Percentiles rank a stretch among this genome's conserved stretches.
Evolutionary conservation across 1,140 invertebrate genomes (phyloP).

Genomic region (Dufourea novaeangliae): DNA sequence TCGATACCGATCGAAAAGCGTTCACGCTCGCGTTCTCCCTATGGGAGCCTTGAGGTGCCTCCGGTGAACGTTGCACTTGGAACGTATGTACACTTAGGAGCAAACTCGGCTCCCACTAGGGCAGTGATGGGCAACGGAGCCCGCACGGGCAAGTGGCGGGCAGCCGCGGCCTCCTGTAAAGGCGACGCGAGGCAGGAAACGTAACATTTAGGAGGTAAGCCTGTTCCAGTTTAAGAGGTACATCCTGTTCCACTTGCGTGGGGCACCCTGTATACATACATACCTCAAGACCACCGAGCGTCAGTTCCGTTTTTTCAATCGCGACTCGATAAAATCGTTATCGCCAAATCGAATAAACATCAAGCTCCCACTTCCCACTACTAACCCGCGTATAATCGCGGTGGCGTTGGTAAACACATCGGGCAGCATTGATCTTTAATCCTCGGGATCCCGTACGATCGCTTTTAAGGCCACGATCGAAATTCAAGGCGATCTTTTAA

Average conservation of each 20-base stretch:
- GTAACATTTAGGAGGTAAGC: too few relatives aligned
- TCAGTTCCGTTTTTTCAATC: background rate
- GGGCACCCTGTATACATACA: too few relatives aligned
- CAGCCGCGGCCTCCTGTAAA: too few relatives aligned
- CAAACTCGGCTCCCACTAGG: too few relatives aligned
- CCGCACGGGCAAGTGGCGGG: too few relatives aligned
- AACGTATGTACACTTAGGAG: constrained; percentile 23
- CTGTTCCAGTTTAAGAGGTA: too few relatives aligned
- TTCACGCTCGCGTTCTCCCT: constrained; percentile 42
- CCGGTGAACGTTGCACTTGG: constrained; percentile 56
- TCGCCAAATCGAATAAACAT: background rate
- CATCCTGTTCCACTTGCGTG: too few relatives aligned
- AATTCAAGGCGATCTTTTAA: background rate
- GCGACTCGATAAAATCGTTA: background rate
- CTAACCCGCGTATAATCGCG: constrained; percentile 10
- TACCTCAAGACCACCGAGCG: too few relatives aligned
- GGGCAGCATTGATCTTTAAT: constrained; percentile 23
- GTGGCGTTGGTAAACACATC: constrained; percentile 12
- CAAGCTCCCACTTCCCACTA: too few relatives aligned
- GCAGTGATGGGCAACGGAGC: too few relatives aligned
- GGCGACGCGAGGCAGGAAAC: too few relatives aligned
- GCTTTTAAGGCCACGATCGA: background rate
- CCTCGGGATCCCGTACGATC: background rate
- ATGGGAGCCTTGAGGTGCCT: constrained; percentile 46
- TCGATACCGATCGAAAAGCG: constrained; percentile 49